phyloP scores from a whole-genome alignment of 2,888 invertebrate species.

The Xestia xanthographa region DNA sequence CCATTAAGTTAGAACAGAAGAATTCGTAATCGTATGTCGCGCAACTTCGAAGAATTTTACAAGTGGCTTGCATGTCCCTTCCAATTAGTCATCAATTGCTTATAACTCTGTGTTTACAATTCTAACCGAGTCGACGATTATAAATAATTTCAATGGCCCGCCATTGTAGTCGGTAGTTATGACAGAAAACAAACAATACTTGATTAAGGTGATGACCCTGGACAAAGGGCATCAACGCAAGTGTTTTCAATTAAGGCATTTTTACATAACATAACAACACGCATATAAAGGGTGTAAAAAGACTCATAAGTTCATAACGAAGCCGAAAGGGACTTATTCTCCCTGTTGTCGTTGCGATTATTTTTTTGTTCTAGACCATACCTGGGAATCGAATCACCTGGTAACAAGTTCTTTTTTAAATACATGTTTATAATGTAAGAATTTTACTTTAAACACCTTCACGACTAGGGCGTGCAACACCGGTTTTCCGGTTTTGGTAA shows the following conservation, averaged over 20 bases:
- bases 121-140: slow-evolving; percentile 5
- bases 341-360: too few species aligned
- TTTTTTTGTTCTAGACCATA: too few species aligned
- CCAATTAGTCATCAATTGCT: slow-evolving; percentile 22
- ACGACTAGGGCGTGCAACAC: too few species aligned
- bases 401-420: too few species aligned
- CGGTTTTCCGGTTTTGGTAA: too few species aligned
- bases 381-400: too few species aligned
- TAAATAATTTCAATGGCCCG: slow-evolving; percentile 40
- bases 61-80: neutral
- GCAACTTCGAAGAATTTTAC: neutral
- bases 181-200: slow-evolving; percentile 33
- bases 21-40: neutral
- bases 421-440: too few species aligned
- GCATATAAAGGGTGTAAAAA: too few species aligned
- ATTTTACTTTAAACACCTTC: too few species aligned
- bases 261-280: slow-evolving; percentile 3
- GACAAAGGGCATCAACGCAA: slow-evolving; percentile 32
- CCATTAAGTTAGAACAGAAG: neutral
- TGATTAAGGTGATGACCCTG: slow-evolving; percentile 25
- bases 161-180: slow-evolving; percentile 35
- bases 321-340: too few species aligned
- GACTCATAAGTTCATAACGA: too few species aligned
- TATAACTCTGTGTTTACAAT: slow-evolving; percentile 16
- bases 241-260: slow-evolving; percentile 25